These are phyloP conservation scores for Myrmecophaga tridactyla DNA, from an alignment of 2,113 vertebrate species.

Conservation along the genomic window DNA sequence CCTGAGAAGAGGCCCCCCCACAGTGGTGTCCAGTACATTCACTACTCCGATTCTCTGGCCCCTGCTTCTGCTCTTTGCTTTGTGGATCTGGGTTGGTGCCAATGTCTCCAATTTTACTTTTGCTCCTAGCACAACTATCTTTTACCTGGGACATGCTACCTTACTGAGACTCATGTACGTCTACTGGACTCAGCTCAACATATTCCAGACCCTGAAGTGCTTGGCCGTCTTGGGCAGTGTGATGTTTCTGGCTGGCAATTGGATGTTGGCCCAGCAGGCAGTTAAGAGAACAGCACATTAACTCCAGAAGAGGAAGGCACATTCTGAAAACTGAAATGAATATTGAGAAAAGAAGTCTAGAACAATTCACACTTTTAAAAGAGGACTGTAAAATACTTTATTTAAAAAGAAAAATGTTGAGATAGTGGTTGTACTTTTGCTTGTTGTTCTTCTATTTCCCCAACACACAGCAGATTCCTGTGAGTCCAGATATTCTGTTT, in stretches of 20 bases:
- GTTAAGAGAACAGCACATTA: slow-evolving; percentile 89
- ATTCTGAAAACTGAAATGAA: slow-evolving; percentile 65
- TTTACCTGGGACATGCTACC: slow-evolving; percentile 96
- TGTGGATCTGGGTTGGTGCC: slow-evolving; percentile 98
- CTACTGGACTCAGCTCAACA: slow-evolving; percentile 99
- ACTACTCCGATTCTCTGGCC: slow-evolving; percentile 94
- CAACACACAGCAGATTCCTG: slow-evolving; percentile 60
- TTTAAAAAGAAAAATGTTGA: slow-evolving; percentile 61
- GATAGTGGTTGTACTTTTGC: slow-evolving; percentile 70
- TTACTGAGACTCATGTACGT: slow-evolving; percentile 98
- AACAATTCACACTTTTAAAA: slow-evolving; percentile 71
- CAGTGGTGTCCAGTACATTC: slow-evolving; percentile 95
- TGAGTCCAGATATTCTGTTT: background rate
- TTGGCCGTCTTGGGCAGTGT: slow-evolving; percentile 94
- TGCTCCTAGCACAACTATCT: slow-evolving; percentile 95
- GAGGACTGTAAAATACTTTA: slow-evolving; percentile 61
- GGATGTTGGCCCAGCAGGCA: slow-evolving; percentile 98
- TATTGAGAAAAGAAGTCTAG: slow-evolving; percentile 67
- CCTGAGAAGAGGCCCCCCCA: slow-evolving; percentile 97
- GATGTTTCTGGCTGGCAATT: slow-evolving; percentile 98
- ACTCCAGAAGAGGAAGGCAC: slow-evolving; percentile 73
- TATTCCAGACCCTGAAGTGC: slow-evolving; percentile 99
- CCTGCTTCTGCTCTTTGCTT: slow-evolving; percentile 92
- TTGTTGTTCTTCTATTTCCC: slow-evolving; percentile 57
- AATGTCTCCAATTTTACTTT: slow-evolving; percentile 98